Evolutionary conservation across 2,888 invertebrate species (phyloP).

Genomic region (Augochlorella aurata): DNA sequence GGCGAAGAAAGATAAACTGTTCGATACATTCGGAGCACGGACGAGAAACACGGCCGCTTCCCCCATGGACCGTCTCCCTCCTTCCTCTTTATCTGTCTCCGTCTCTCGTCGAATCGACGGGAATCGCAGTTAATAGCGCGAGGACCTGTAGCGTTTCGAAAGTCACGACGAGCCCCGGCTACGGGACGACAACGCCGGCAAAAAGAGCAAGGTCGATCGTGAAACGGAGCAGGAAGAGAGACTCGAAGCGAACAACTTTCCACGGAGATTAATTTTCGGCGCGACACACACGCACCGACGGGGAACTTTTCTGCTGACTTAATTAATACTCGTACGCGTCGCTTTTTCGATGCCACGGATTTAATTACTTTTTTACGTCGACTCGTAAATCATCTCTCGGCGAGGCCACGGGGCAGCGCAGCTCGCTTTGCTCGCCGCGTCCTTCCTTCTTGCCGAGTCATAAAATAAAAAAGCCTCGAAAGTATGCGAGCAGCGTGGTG

Average conservation of each 20-base stretch:
- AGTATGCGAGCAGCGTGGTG: conserved; percentile 30
- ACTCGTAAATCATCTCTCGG: conserved; percentile 78
- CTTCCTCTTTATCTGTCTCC: background rate
- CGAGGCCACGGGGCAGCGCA: conserved; percentile 53
- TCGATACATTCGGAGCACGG: conserved; percentile 33
- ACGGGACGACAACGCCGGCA: conserved; percentile 12
- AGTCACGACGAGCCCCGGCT: background rate
- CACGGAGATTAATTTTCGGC: conserved; percentile 73
- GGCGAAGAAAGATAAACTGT: conserved; percentile 41
- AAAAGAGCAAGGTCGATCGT: conserved; percentile 32
- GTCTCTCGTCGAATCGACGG: too few relatives aligned
- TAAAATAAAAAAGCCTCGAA: conserved; percentile 71
- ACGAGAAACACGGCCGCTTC: background rate
- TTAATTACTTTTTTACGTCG: conserved; percentile 80
- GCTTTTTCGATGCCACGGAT: conserved; percentile 70
- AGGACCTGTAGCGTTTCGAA: background rate
- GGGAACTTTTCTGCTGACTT: conserved; percentile 70
- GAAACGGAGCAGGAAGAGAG: conserved; percentile 29
- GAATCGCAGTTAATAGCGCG: conserved; percentile 12
- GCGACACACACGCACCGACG: conserved; percentile 34
- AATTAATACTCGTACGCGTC: conserved; percentile 75
- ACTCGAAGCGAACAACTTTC: conserved; percentile 58
- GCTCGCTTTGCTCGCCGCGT: conserved; percentile 38
- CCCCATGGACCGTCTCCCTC: background rate
- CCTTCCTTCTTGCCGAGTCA: conserved; percentile 76